Evolutionary conservation across 2,888 invertebrate species (phyloP), one percentile per base, ranked within the genome.

Genomic region (Amaurobius ferox): DNA sequence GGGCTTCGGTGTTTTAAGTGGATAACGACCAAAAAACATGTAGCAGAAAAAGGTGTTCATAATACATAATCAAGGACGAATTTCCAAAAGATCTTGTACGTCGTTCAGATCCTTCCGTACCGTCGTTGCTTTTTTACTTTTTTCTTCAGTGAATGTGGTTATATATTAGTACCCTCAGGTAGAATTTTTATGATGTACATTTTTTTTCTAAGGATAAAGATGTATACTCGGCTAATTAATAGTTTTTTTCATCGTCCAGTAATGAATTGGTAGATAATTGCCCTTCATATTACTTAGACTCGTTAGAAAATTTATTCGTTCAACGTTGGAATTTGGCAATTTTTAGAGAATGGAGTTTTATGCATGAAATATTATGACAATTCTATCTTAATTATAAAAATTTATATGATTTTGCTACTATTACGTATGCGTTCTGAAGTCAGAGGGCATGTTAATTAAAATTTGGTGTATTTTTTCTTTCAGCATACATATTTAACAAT

Each of bases 1-100:
- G 7, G 23, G 55, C 66, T 72, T 71, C 71, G 30, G 23, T 77
- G 83, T 85, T 85, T 85, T 85, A 85, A 85, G 83, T 85, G 83
- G 83, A 85, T 85, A 85, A 85, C 71, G 71, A 85, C 83, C 64
- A 85, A 85, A 85, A 85, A 83, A 83, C 72, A 77, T 55, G 66
- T 26, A 32, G 71, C 39, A 39, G 29, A 72, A 77, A 80, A 74
- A 73, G 66, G 66, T 79, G 73, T 73, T 66, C 61, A 74, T 74
- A 80, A 80, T 80, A 74, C 68, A 35, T 66, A 35, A 40, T 61
- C 80, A 74, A 62, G 78, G 68, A 78, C 68, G 68, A 23, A 55
- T 40, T 68, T 68, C 40, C 66, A 19, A 66, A 32, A 66, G 66
- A 32, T 66, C 66, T 35, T 66, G 32, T 35, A 66, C 66, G 32